Conservation (phyloP, 2,113 vertebrate species). For the Oreochromis niloticus region DNA sequence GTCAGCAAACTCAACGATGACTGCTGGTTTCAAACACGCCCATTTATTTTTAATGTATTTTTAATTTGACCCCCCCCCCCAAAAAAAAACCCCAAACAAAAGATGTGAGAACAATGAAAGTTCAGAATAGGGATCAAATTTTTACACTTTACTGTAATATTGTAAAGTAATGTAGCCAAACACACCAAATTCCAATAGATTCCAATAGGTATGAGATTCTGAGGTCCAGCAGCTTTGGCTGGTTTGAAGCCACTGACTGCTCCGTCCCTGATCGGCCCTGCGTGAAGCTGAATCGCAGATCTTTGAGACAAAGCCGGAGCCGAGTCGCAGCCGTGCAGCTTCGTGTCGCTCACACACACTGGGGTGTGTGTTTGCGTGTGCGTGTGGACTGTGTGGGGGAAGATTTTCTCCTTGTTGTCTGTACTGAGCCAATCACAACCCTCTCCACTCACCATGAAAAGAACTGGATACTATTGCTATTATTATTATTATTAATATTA, state of each 20-base stretch:
- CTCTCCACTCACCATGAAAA: slow-evolving; percentile 65
- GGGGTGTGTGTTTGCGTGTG: neutral
- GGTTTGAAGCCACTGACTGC: neutral
- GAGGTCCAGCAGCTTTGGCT: neutral
- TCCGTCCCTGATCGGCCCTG: neutral
- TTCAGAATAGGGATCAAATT: rapidly evolving
- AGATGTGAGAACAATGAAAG: rapidly evolving
- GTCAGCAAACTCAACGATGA: neutral
- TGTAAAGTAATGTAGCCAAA: neutral
- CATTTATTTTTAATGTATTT: neutral
- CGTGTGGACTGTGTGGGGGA: slow-evolving; percentile 56
- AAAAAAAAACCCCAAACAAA: neutral
- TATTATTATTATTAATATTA: slow-evolving; percentile 67
- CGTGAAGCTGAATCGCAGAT: neutral
- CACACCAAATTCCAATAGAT: neutral
- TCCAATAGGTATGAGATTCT: neutral
- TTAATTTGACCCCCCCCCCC: neutral
- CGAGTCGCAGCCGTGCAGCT: neutral
- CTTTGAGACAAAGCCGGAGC: neutral
- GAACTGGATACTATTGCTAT: slow-evolving; percentile 74
- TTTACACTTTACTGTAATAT: neutral
- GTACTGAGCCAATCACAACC: slow-evolving; percentile 69
- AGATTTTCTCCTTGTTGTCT: slow-evolving; percentile 59
- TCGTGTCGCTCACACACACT: neutral
- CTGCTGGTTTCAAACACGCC: neutral